These are phyloP conservation scores for Fringilla coelebs DNA, from an alignment of 2,797 vertebrate species.

Conservation along the genomic window DNA sequence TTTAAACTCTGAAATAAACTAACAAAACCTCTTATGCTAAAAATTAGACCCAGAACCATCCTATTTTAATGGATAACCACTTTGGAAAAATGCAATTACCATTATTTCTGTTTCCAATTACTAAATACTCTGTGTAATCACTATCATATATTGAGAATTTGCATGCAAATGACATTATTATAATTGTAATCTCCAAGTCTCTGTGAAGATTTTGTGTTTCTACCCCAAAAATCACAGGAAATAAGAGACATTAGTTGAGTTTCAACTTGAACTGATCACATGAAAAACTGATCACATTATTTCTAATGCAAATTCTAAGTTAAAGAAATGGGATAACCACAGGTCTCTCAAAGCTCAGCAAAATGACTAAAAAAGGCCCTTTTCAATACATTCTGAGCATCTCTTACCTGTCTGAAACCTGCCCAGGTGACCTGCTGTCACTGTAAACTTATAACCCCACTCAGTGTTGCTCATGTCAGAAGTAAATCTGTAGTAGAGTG, in stretches of 20 bases:
- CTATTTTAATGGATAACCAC: not conserved
- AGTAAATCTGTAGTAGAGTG: slow-evolving; percentile 91
- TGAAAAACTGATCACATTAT: not conserved
- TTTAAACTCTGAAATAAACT: not conserved
- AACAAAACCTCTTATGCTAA: not conserved
- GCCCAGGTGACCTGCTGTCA: slow-evolving; percentile 93
- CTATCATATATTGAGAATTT: not conserved
- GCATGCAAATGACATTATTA: not conserved
- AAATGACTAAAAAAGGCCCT: not conserved
- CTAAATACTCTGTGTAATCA: not conserved
- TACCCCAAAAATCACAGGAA: not conserved
- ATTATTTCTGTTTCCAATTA: not conserved
- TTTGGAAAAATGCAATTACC: not conserved
- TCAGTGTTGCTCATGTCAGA: slow-evolving; percentile 99
- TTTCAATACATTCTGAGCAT: not conserved
- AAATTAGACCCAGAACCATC: not conserved
- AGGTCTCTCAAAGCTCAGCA: not conserved
- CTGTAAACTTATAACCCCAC: slow-evolving; percentile 97
- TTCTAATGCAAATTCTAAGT: not conserved
- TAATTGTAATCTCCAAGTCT: not conserved
- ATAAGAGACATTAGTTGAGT: not conserved
- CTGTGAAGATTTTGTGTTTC: not conserved
- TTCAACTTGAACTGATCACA: not conserved
- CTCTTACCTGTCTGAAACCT: slow-evolving; percentile 93
- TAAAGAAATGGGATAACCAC: not conserved